These are phyloP conservation scores for Penaeus monodon DNA, from an alignment of 2,888 invertebrate genomes.

Conservation along the genomic window DNA sequence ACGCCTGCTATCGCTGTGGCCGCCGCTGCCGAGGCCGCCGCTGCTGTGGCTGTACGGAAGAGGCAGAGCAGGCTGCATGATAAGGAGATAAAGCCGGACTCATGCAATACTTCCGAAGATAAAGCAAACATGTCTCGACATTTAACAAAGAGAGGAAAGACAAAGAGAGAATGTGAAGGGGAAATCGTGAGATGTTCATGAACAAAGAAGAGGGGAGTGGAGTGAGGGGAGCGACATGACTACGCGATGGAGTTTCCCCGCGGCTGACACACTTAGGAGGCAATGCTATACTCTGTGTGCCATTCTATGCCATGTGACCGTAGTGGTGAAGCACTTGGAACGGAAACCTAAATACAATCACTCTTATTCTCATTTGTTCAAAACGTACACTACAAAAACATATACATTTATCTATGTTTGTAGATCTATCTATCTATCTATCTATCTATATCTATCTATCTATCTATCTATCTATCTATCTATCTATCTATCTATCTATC, in stretches of 20 bases:
- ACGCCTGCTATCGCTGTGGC: not conserved
- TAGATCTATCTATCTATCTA: too few species aligned
- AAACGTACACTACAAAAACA: too few species aligned
- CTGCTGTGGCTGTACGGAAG: not conserved
- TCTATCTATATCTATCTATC: too few species aligned
- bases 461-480: too few species aligned
- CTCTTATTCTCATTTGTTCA: too few species aligned
- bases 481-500: too few species aligned
- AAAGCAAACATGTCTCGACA: not conserved
- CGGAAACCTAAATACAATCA: too few species aligned
- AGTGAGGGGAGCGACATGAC: not conserved
- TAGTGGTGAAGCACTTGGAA: too few species aligned
- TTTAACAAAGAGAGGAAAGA: not conserved
- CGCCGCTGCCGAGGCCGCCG: not conserved
- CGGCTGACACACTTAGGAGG: not conserved
- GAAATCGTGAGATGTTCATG: not conserved
- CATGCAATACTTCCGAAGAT: not conserved
- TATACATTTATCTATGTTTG: too few species aligned
- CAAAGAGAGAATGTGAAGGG: not conserved
- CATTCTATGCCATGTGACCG: not conserved
- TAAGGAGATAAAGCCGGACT: not conserved
- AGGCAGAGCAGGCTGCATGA: not conserved
- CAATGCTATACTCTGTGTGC: not conserved
- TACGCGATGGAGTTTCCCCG: not conserved
- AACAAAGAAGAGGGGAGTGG: not conserved